Percentiles rank a stretch among this genome's conserved stretches.
Evolutionary conservation across 2,888 invertebrate species (phyloP).

Genomic region (Cepaea hortensis): DNA sequence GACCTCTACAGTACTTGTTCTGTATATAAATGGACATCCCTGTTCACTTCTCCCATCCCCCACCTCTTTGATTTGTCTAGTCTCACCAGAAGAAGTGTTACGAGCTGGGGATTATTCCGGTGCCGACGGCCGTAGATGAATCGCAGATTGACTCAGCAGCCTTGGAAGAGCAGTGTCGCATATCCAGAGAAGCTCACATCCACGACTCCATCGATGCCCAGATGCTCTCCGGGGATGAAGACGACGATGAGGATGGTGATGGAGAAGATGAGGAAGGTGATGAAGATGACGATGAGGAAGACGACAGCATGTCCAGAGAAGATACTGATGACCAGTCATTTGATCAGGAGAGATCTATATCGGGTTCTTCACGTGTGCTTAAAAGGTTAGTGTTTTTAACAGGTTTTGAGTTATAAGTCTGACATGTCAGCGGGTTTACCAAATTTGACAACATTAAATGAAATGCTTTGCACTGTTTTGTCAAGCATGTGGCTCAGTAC

Average conservation of each 20-base stretch:
- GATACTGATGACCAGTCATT: slow-evolving; percentile 43
- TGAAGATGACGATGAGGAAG: slow-evolving; percentile 66
- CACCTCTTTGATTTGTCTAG: slow-evolving; percentile 2
- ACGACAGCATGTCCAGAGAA: slow-evolving; percentile 67
- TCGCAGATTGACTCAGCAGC: slow-evolving; percentile 80
- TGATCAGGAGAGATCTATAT: slow-evolving; percentile 39
- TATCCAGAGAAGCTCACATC: slow-evolving; percentile 66
- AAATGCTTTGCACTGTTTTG: too few species aligned
- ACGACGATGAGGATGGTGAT: slow-evolving; percentile 57
- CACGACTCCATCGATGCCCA: slow-evolving; percentile 47
- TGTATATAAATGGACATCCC: background rate
- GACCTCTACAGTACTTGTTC: too few species aligned
- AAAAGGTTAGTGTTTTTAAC: slow-evolving; percentile 29
- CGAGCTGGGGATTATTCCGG: slow-evolving; percentile 87
- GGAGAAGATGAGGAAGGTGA: slow-evolving; percentile 57
- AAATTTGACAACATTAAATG: background rate
- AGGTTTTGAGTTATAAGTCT: too few species aligned
- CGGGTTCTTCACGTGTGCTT: slow-evolving; percentile 40
- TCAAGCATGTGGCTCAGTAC: too few species aligned
- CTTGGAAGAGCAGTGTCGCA: slow-evolving; percentile 78
- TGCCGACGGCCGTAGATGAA: slow-evolving; percentile 83
- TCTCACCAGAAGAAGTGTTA: slow-evolving; percentile 92
- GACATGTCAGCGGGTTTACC: too few species aligned
- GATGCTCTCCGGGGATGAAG: slow-evolving; percentile 51
- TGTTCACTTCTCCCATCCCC: too few species aligned